These are phyloP conservation scores for Tachina lurida DNA, from an alignment of 2,888 invertebrate species.

Conservation along the genomic window DNA sequence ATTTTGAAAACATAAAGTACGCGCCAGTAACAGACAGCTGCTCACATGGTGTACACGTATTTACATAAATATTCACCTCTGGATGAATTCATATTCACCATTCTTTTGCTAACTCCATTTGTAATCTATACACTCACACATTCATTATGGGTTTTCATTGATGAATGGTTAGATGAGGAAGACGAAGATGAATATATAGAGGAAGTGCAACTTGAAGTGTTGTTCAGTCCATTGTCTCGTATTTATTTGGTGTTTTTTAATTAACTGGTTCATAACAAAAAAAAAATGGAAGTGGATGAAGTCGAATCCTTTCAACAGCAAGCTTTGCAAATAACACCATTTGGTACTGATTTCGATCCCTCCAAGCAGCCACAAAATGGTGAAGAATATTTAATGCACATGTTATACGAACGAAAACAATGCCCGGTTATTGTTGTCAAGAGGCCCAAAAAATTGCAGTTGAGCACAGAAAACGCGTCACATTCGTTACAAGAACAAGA, in stretches of 20 bases:
- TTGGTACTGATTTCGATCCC: slow-evolving; percentile 80
- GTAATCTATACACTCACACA: no score
- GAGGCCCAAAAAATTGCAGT: slow-evolving; percentile 68
- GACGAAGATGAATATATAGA: no score
- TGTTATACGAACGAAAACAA: slow-evolving; percentile 80
- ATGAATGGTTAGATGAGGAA: no score
- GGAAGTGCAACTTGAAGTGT: no score
- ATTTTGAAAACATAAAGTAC: no score
- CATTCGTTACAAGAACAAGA: slow-evolving; percentile 66
- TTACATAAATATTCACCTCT: no score
- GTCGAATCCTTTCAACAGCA: slow-evolving; percentile 79
- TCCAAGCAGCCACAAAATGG: slow-evolving; percentile 77
- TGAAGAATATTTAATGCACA: slow-evolving; percentile 81
- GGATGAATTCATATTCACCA: no score
- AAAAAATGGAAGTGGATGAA: slow-evolving; percentile 64
- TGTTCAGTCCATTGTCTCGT: no score
- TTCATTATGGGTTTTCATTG: no score
- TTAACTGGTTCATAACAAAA: slow-evolving; percentile 26
- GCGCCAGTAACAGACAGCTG: no score
- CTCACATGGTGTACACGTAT: no score
- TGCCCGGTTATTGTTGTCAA: slow-evolving; percentile 80
- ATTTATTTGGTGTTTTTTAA: neutral
- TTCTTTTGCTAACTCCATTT: no score
- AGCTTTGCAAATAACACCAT: slow-evolving; percentile 79
- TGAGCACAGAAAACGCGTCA: neutral